A percentile compares a stretch with the other conserved stretches of the same genome.
Conservation (phyloP, 1,140 invertebrate species). For the Dinoponera quadriceps region DNA sequence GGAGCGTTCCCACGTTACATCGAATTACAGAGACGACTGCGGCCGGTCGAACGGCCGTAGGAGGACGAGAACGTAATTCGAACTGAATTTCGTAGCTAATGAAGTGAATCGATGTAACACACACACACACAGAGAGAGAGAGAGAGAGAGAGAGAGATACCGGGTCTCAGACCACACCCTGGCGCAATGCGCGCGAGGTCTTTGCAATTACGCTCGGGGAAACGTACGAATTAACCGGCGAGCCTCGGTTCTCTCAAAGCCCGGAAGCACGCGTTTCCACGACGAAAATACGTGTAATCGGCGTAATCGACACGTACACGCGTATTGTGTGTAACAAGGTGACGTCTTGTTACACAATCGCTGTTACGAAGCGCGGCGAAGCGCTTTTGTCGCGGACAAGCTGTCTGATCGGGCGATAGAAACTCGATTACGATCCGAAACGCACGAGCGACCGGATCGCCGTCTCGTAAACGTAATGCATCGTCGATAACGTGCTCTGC, state of each 20-base stretch:
- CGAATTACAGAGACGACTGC: not conserved
- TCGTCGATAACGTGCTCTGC: not conserved
- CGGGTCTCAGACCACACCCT: conserved; percentile 22
- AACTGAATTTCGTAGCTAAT: conserved; percentile 61
- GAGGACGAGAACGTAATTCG: conserved; percentile 27
- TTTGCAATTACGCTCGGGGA: conserved; percentile 43
- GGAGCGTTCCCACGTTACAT: conserved; percentile 36
- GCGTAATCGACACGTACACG: conserved; percentile 36
- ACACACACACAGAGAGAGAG: not conserved
- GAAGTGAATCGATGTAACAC: conserved; percentile 65
- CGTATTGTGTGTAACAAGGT: conserved; percentile 44
- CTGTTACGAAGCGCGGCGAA: conserved; percentile 17
- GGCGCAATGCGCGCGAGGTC: conserved; percentile 26
- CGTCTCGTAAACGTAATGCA: conserved; percentile 12
- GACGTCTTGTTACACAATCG: conserved; percentile 63
- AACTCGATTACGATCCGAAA: conserved; percentile 20
- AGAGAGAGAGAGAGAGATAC: too few relatives aligned
- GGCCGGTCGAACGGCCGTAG: not conserved
- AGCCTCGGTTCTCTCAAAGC: conserved; percentile 45
- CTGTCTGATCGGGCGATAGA: conserved; percentile 3
- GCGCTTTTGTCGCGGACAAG: conserved; percentile 19
- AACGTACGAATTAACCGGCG: conserved; percentile 8
- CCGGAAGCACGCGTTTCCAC: conserved; percentile 64
- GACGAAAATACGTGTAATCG: conserved; percentile 61
- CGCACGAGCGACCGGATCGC: not conserved